These are phyloP conservation scores for Dexiosoma caninum DNA, from an alignment of 2,888 invertebrate species.

Conservation along the genomic window DNA sequence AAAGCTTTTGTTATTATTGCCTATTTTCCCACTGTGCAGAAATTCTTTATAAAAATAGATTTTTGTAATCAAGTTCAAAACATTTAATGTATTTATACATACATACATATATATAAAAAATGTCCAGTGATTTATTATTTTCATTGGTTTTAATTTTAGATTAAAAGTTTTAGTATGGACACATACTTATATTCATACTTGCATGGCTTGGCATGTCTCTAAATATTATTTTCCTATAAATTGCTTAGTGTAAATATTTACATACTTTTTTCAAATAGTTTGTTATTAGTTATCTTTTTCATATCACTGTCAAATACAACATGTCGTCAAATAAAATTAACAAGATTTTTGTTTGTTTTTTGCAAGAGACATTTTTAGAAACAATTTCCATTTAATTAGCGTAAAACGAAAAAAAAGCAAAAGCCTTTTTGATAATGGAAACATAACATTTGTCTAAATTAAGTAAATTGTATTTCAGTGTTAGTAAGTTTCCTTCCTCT, in stretches of 20 bases:
- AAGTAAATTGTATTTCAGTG: not conserved
- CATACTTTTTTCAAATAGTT: too few relatives aligned
- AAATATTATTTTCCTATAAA: too few relatives aligned
- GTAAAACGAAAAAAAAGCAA: constrained; percentile 3
- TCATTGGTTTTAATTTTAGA: not conserved
- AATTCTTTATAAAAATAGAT: constrained; percentile 8
- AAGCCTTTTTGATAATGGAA: not conserved
- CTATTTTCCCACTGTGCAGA: not conserved
- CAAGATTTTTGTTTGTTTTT: not conserved
- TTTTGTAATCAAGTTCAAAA: constrained; percentile 50
- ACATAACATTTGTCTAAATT: constrained; percentile 3
- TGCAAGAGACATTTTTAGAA: not conserved
- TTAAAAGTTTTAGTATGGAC: not conserved
- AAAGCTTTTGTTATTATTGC: too few relatives aligned
- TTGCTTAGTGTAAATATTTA: too few relatives aligned
- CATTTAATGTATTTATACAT: constrained; percentile 11
- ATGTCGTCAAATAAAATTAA: too few relatives aligned
- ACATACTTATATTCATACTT: too few relatives aligned
- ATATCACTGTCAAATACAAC: too few relatives aligned
- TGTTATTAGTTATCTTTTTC: too few relatives aligned
- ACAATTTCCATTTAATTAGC: constrained; percentile 20
- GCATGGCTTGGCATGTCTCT: too few relatives aligned
- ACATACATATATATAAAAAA: not conserved
- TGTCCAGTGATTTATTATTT: not conserved
- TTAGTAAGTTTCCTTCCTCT: not conserved